phyloP scores from a whole-genome alignment of 1,140 invertebrate species.

The Saxidomus purpurata region DNA sequence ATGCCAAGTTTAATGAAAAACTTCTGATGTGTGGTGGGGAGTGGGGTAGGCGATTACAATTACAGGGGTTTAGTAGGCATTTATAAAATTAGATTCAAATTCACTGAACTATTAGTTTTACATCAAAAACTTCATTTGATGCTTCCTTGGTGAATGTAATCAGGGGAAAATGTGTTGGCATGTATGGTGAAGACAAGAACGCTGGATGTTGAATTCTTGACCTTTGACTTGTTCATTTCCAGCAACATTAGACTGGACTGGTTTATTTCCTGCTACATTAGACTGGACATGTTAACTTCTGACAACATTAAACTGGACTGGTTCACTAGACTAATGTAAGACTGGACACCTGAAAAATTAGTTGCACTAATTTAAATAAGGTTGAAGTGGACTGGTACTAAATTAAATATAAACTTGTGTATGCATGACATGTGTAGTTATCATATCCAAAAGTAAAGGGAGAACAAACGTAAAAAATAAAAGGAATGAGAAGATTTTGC shows the following conservation, averaged over 20 bases:
- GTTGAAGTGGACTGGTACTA: background rate
- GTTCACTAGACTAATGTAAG: constrained; percentile 10
- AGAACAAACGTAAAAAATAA: too few species aligned
- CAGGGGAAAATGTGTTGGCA: background rate
- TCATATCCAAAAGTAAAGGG: background rate
- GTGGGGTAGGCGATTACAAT: too few species aligned
- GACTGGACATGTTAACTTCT: background rate
- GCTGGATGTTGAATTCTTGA: background rate
- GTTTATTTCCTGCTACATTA: background rate
- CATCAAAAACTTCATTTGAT: too few species aligned
- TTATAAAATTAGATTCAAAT: too few species aligned
- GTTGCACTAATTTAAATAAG: background rate
- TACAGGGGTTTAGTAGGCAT: too few species aligned
- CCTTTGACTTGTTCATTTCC: background rate
- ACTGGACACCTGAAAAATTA: too few species aligned
- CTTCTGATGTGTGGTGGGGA: too few species aligned
- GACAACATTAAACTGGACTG: background rate
- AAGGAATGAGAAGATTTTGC: too few species aligned
- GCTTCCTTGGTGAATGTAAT: too few species aligned
- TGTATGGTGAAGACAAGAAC: background rate
- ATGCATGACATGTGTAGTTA: constrained; percentile 1
- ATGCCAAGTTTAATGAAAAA: constrained; percentile 27
- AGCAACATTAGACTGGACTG: background rate
- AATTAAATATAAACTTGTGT: background rate
- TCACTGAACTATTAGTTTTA: too few species aligned